Evolutionary conservation across 2,113 vertebrate genomes (phyloP).

Genomic region (Ochotona princeps): DNA sequence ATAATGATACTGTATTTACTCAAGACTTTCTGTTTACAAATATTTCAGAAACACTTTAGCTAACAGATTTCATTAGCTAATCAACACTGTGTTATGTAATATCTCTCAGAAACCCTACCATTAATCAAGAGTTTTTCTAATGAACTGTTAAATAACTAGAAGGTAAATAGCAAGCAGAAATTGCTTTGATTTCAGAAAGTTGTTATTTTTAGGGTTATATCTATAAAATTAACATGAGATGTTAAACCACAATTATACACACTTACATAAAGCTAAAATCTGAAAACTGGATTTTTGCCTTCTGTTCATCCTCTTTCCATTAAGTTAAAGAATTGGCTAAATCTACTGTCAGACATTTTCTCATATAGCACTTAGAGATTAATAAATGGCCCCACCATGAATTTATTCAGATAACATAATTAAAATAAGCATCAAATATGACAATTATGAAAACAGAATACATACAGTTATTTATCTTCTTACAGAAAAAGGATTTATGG

Average conservation of each 20-base stretch:
- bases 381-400: constrained; percentile 45
- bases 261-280: constrained; percentile 54
- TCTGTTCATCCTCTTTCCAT: background rate
- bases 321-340: background rate
- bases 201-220: constrained; percentile 18
- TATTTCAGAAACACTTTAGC: constrained; percentile 63
- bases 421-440: constrained; percentile 43
- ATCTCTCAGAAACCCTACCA: background rate
- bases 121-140: constrained; percentile 44
- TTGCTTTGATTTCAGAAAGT: constrained; percentile 61
- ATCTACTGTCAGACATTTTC: constrained; percentile 57
- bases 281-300: constrained; percentile 64
- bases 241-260: constrained; percentile 58
- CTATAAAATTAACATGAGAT: constrained; percentile 58
- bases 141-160: constrained; percentile 72
- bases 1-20: constrained; percentile 23
- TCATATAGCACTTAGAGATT: constrained; percentile 58
- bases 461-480: constrained; percentile 49
- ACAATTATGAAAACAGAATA: constrained; percentile 49
- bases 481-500: background rate
- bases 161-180: constrained; percentile 76
- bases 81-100: background rate
- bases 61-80: constrained; percentile 60
- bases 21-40: constrained; percentile 60
- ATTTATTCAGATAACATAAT: constrained; percentile 53